Evolutionary conservation across 2,888 invertebrate species (phyloP).

Genomic region (Lasioglossum malachurum): DNA sequence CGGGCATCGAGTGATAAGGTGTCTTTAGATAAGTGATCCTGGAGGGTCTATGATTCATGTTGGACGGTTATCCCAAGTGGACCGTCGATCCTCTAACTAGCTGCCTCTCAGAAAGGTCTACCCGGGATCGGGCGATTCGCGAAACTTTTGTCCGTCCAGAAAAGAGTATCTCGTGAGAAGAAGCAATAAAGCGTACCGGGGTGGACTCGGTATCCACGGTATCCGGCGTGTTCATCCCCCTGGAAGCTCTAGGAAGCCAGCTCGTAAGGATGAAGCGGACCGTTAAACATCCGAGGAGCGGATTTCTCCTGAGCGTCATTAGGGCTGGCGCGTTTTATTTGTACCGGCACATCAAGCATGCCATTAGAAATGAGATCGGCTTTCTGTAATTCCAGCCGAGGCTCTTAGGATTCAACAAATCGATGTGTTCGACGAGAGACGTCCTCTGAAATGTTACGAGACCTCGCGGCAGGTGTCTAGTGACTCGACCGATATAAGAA

Average conservation of each 20-base stretch:
- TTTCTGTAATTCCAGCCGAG: slow-evolving; percentile 65
- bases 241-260: slow-evolving; percentile 4
- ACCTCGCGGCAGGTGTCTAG: not conserved
- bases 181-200: slow-evolving; percentile 26
- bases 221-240: slow-evolving; percentile 16
- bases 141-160: slow-evolving; percentile 63
- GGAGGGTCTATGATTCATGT: not conserved
- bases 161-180: slow-evolving; percentile 26
- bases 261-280: slow-evolving; percentile 63
- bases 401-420: not conserved
- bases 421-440: not conserved
- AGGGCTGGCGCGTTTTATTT: slow-evolving; percentile 69
- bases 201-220: slow-evolving; percentile 36
- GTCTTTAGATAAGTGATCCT: not conserved
- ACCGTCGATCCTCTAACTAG: not conserved
- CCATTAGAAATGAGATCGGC: slow-evolving; percentile 74
- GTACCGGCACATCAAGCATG: slow-evolving; percentile 74
- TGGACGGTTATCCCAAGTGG: not conserved
- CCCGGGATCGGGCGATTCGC: not conserved
- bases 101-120: not conserved
- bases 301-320: slow-evolving; percentile 70
- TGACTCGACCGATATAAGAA: too few relatives aligned
- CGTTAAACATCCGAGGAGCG: slow-evolving; percentile 65
- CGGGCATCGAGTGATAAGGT: slow-evolving; percentile 34
- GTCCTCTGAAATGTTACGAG: not conserved